Conservation (phyloP, 2,888 invertebrate species). For the Nemapogon koenigi region DNA sequence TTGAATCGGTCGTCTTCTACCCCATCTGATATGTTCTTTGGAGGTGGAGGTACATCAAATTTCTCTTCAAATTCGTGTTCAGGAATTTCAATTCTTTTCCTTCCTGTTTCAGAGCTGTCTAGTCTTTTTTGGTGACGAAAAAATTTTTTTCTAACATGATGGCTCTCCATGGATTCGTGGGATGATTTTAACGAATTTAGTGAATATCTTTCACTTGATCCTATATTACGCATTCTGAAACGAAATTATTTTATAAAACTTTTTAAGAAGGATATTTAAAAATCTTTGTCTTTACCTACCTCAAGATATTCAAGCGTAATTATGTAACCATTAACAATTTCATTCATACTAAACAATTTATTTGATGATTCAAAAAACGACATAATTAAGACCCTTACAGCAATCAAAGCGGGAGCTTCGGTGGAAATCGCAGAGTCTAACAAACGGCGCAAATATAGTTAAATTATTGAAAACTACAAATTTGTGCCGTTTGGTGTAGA, state of each 20-base stretch:
- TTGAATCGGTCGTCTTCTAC: constrained; percentile 28
- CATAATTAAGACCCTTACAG: too few species aligned
- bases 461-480: too few species aligned
- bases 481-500: too few species aligned
- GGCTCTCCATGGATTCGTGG: constrained; percentile 19
- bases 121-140: constrained; percentile 50
- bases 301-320: too few species aligned
- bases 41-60: constrained; percentile 61
- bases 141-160: constrained; percentile 37
- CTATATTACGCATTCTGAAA: constrained; percentile 43
- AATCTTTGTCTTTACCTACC: too few species aligned
- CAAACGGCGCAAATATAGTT: too few species aligned
- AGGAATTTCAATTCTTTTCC: constrained; percentile 46
- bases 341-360: too few species aligned
- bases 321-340: too few species aligned
- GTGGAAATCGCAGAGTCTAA: too few species aligned
- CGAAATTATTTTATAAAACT: background rate
- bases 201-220: constrained; percentile 33
- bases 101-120: constrained; percentile 24
- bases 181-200: constrained; percentile 27
- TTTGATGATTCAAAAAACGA: too few species aligned
- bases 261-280: background rate
- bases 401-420: too few species aligned
- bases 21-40: constrained; percentile 26
- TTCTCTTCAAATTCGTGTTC: constrained; percentile 68